Base-by-base conservation (phyloP, 2,797 vertebrate genomes). In the Macropodus opercularis region DNA sequence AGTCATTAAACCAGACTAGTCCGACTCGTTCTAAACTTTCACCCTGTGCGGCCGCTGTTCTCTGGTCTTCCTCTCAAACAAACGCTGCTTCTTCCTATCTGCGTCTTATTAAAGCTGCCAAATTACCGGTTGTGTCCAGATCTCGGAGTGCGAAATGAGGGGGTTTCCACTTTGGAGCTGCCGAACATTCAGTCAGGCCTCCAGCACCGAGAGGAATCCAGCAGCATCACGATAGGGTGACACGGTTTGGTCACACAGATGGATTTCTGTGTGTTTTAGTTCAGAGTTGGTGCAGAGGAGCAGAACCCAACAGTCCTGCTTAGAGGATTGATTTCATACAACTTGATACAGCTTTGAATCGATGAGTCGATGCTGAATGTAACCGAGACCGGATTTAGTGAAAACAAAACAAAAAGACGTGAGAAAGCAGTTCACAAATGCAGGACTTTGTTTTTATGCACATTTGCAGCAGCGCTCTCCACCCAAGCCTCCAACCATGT, bases 121-220 rank as follows among this genome's bases (percentile, higher is more conserved):
- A 80, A 86, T 85, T 66, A 72, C 79, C 58, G n/a, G 63, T 66
- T 67, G 69, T 84, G 74, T 77, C 79, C 74, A 63, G 56, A 76
- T 73, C 54, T 80, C 64, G 23, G 74, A 84, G 80, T 49, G 55
- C 46, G 57, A 82, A 82, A 84, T 82, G 58, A 79, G 61, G 69
- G 84, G 72, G 63, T 85, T 85, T 83, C 76, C 73, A 4, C 40
- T 55, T 18, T 6, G 6, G 26, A 51, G 69, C 19, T 5, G 26
- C 60, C 65, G 72, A 83, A 82, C 76, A 74, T 85, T 81, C 67
- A 77, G 39, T 48, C 19, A 35, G 53, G 38, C 46, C 58, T 53
- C 67, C 11, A 43, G 35, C 55, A 58, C 34, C 3, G 31, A 44
- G 41, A 54, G 42, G 53, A 62, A 39, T 3, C 23, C 36, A 44